Conservation (phyloP, 1,140 invertebrate species). For the Apis florea region DNA sequence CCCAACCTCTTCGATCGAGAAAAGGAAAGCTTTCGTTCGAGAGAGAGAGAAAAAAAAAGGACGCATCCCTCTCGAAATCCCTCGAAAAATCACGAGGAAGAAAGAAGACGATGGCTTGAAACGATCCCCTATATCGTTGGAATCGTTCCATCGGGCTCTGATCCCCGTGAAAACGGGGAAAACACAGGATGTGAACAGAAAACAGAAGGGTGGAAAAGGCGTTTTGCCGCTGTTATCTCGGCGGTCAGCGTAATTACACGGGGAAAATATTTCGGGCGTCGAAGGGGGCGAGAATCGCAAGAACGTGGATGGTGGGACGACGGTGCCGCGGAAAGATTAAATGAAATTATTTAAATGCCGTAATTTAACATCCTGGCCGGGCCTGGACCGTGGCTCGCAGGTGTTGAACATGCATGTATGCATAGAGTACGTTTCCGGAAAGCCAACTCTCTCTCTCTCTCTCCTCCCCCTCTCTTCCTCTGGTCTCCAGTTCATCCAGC, state of each 20-base stretch:
- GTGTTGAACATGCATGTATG: slow-evolving; percentile 76
- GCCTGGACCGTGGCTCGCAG: slow-evolving; percentile 62
- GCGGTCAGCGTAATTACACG: slow-evolving; percentile 35
- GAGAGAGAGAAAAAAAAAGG: too few species aligned
- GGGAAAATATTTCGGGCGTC: slow-evolving; percentile 39
- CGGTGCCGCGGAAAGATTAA: slow-evolving; percentile 65
- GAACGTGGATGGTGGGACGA: background rate
- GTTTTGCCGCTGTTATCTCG: slow-evolving; percentile 26
- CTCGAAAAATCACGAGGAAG: too few species aligned
- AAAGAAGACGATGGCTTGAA: slow-evolving; percentile 8
- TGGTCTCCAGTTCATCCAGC: slow-evolving; percentile 22
- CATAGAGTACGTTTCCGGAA: slow-evolving; percentile 72
- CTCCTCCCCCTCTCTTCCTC: background rate
- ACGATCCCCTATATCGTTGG: background rate
- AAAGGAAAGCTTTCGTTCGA: too few species aligned
- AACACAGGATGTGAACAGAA: too few species aligned
- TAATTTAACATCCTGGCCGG: slow-evolving; percentile 72
- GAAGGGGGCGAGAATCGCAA: slow-evolving; percentile 18
- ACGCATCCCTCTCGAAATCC: too few species aligned
- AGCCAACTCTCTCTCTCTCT: slow-evolving; percentile 47
- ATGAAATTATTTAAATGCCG: slow-evolving; percentile 77
- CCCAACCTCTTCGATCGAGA: too few species aligned
- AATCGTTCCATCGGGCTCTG: slow-evolving; percentile 21
- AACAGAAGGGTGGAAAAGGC: slow-evolving; percentile 15
- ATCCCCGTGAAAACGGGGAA: slow-evolving; percentile 40